phyloP scores from a whole-genome alignment of 2,797 vertebrate genomes.

The Notolabrus celidotus region DNA sequence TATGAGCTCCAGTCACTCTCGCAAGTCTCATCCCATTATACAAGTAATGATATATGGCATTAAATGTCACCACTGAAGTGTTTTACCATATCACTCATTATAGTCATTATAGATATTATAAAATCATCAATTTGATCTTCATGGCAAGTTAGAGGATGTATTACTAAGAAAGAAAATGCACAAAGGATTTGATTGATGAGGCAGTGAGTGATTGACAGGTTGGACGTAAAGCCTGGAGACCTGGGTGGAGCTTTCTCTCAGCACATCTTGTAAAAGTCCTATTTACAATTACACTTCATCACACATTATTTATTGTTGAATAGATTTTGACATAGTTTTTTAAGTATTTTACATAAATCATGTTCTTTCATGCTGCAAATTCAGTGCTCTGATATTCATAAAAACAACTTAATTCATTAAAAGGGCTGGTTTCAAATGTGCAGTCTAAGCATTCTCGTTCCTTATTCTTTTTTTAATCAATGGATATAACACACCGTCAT shows the following conservation, averaged over 20 bases:
- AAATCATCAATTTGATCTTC: conserved; percentile 32
- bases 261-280: conserved; percentile 49
- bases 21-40: conserved; percentile 18
- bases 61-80: conserved; percentile 18
- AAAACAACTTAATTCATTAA: conserved; percentile 50
- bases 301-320: conserved; percentile 47
- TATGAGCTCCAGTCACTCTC: conserved; percentile 13
- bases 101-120: conserved; percentile 31
- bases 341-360: conserved; percentile 63
- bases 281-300: conserved; percentile 49
- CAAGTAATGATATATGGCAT: conserved; percentile 18
- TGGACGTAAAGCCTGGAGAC: conserved; percentile 21
- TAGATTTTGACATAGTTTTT: conserved; percentile 35
- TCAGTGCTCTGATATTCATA: conserved; percentile 40
- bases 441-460: conserved; percentile 1
- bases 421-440: conserved; percentile 52
- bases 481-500: conserved; percentile 16
- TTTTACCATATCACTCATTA: conserved; percentile 19
- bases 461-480: conserved; percentile 1
- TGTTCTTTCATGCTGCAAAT: conserved; percentile 65
- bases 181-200: conserved; percentile 32
- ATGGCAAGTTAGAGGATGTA: conserved; percentile 14
- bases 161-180: conserved; percentile 31
- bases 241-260: conserved; percentile 25
- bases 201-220: conserved; percentile 47